These are phyloP conservation scores for Seriola quinqueradiata DNA, from an alignment of 2,113 vertebrate species.

Conservation along the genomic window DNA sequence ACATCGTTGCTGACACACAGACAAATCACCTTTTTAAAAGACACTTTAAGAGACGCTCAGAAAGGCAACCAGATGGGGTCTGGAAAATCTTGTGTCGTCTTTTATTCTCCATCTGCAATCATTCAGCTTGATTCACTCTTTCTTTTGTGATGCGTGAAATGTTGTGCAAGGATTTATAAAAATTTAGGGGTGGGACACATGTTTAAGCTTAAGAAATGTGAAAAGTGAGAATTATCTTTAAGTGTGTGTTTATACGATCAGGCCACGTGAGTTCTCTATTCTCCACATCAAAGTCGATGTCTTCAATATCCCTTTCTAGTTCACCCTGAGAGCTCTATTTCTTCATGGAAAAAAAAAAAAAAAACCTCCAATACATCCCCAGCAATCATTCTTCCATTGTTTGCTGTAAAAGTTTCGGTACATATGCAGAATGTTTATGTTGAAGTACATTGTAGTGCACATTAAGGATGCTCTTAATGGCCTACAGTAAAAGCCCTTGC, in stretches of 20 bases:
- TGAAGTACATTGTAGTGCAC: slow-evolving; percentile 70
- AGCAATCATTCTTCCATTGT: slow-evolving; percentile 62
- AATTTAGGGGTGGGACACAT: slow-evolving; percentile 66
- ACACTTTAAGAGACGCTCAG: slow-evolving; percentile 79
- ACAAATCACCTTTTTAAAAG: slow-evolving; percentile 84
- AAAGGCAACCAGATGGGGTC: slow-evolving; percentile 79
- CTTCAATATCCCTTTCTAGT: slow-evolving; percentile 17
- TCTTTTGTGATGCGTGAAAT: slow-evolving; percentile 78
- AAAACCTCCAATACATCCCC: slow-evolving; percentile 24
- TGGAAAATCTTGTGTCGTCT: slow-evolving; percentile 75
- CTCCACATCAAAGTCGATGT: slow-evolving; percentile 47
- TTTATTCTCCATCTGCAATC: slow-evolving; percentile 81
- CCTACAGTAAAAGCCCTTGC: slow-evolving; percentile 80
- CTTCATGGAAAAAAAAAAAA: slow-evolving; percentile 20
- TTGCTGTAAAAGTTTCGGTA: slow-evolving; percentile 77
- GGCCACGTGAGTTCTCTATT: slow-evolving; percentile 34
- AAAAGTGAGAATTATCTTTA: slow-evolving; percentile 68
- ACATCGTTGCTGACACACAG: slow-evolving; percentile 55
- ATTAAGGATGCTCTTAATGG: slow-evolving; percentile 82
- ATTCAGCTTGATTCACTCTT: slow-evolving; percentile 71
- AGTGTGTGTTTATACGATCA: slow-evolving; percentile 62
- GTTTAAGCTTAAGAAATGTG: slow-evolving; percentile 60
- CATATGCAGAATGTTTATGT: slow-evolving; percentile 79
- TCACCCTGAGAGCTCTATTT: slow-evolving; percentile 30
- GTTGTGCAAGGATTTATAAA: slow-evolving; percentile 76